Base-by-base conservation (phyloP, 2,888 invertebrate species). In the Amphipoea oculea region DNA sequence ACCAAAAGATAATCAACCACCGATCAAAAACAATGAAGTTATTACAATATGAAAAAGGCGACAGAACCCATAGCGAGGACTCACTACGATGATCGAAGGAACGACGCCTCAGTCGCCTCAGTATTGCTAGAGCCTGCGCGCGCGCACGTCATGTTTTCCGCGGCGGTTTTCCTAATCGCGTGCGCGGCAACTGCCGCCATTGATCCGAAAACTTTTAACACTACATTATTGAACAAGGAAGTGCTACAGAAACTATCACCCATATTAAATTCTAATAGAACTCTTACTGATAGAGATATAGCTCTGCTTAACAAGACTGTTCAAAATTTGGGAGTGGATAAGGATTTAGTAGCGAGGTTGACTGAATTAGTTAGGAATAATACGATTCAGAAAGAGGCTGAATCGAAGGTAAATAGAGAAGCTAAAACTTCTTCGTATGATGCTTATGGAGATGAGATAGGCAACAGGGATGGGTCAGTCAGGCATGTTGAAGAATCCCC, bases 401-500 rank as follows among this genome's bases (percentile, higher is more conserved):
- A 84, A 17, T 60, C 81, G 1, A 83, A 86, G 72, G 76, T 73
- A 70, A 66, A 51, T 20, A 85, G 77, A 4, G 91, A 91, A 66
- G 91, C 91, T 57, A 93, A 93, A 69, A 90, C 92, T n/a, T 92
- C 90, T 14, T 83, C 87, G 17, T 92, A 92, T 69, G 89, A 89
- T 65, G 86, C 89, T 29, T 92, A 92, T 76, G 92, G 90, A 62
- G 90, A 87, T 86, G 92, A 91, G 68, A 85, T 85, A 63, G 91
- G 89, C 9, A 87, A 88, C 45, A 89, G 87, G n/a, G 91, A 90
- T 7, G 91, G 93, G 14, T 92, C 93, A 66, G 83, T 95, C 0
- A 93, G 92, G 65, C 90, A 94, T 4, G 91, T 96, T 23, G 95
- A 95, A 54, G 96, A 96, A 79, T 96, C 96, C 0, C 97, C 97